These are phyloP conservation scores for Ambastaia sidthimunki DNA, from an alignment of 2,797 vertebrate species.

Conservation along the genomic window DNA sequence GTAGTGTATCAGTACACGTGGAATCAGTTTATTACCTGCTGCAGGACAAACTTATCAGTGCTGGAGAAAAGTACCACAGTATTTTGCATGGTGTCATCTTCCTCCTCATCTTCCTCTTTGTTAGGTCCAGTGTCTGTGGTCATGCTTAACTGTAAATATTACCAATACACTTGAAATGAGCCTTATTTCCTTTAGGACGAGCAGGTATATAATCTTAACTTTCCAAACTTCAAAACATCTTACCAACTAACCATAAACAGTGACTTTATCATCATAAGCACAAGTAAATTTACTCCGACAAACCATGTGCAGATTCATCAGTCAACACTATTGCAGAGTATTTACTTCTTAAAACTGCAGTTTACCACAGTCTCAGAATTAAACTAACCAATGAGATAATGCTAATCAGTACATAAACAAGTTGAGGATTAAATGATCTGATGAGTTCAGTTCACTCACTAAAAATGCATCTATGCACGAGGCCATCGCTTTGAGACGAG, in stretches of 20 bases:
- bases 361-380: too few relatives aligned
- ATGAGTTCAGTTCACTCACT: constrained; percentile 77
- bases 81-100: constrained; percentile 99
- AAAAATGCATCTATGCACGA: constrained; percentile 95
- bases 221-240: too few relatives aligned
- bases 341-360: too few relatives aligned
- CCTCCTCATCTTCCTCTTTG: constrained; percentile 95
- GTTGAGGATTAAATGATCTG: too few relatives aligned
- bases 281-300: too few relatives aligned
- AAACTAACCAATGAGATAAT: neutral
- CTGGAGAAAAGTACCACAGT: constrained; percentile 99
- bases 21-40: constrained; percentile 83
- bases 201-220: neutral
- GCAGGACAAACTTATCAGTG: constrained; percentile 97
- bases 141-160: constrained; percentile 82
- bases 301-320: too few relatives aligned
- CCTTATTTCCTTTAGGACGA: neutral
- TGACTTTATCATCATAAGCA: too few relatives aligned
- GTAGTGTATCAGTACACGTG: neutral
- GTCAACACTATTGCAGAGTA: too few relatives aligned
- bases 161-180: neutral
- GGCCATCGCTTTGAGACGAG: constrained; percentile 95
- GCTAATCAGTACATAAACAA: neutral
- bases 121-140: constrained; percentile 88
- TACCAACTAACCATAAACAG: too few relatives aligned